Evolutionary conservation across 2,797 vertebrate genomes (phyloP).

Genomic region (Malacoraja senta): DNA sequence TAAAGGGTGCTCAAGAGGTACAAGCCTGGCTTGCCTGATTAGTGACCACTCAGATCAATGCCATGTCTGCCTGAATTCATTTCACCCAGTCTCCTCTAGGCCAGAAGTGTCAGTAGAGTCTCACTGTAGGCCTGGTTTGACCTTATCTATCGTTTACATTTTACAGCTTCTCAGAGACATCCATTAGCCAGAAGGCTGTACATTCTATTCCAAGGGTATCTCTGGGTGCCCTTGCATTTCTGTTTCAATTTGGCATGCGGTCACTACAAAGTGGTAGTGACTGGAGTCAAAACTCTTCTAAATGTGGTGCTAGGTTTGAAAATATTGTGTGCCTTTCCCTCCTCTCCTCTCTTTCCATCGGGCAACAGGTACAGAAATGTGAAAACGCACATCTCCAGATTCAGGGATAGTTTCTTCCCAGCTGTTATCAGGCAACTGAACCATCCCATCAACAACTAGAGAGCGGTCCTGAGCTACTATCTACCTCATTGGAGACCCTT

Average conservation of each 20-base stretch:
- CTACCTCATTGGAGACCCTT: no score
- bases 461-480: no score
- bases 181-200: not conserved
- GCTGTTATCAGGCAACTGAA: no score
- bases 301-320: not conserved
- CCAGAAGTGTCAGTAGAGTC: not conserved
- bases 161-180: not conserved
- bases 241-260: not conserved
- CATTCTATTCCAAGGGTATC: not conserved
- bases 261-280: not conserved
- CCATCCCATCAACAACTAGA: no score
- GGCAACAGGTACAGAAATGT: no score
- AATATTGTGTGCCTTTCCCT: not conserved
- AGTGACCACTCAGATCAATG: not conserved
- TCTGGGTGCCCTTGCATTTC: not conserved
- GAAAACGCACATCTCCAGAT: no score
- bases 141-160: not conserved
- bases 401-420: no score
- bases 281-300: not conserved
- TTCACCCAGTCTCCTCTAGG: not conserved
- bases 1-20: no score
- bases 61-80: not conserved
- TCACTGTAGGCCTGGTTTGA: conserved; percentile 19
- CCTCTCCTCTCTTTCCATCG: no score
- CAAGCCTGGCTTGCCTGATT: no score